Percentiles rank a stretch among this genome's conserved stretches.
Conservation (phyloP, 2,113 vertebrate genomes). For the Spheniscus mendiculus region DNA sequence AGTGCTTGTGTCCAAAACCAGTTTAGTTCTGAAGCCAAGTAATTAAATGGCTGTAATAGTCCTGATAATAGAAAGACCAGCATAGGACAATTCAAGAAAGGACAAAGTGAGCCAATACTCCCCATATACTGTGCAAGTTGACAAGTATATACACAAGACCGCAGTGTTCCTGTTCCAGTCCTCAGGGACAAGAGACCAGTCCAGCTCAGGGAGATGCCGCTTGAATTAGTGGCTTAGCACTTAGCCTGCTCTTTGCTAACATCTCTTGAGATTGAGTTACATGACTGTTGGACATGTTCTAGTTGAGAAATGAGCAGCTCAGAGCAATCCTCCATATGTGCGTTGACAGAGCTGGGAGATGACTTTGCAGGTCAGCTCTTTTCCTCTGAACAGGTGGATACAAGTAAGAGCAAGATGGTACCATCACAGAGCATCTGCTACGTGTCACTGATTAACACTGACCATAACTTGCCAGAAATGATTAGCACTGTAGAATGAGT, state of each 20-base stretch:
- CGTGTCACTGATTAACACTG: background rate
- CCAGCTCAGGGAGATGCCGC: background rate
- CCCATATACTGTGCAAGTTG: background rate
- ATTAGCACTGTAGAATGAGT: background rate
- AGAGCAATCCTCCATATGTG: background rate
- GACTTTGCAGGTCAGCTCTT: slow-evolving; percentile 21
- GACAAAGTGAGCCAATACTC: background rate
- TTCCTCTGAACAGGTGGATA: slow-evolving; percentile 23
- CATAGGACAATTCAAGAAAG: background rate
- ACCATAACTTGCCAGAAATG: slow-evolving; percentile 8
- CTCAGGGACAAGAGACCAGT: background rate
- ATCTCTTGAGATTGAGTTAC: background rate
- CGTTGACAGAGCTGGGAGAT: background rate
- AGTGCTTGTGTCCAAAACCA: background rate
- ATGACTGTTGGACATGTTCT: background rate
- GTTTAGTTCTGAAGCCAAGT: background rate
- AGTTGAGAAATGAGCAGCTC: background rate
- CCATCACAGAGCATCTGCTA: slow-evolving; percentile 13
- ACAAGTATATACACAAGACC: background rate
- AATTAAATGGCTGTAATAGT: background rate
- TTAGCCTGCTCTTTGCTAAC: background rate
- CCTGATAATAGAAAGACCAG: background rate
- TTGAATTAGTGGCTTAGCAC: background rate
- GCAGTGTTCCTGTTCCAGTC: background rate
- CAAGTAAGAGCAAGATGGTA: background rate